Conservation (phyloP, 2,888 invertebrate genomes). For the Aporophyla nigra region DNA sequence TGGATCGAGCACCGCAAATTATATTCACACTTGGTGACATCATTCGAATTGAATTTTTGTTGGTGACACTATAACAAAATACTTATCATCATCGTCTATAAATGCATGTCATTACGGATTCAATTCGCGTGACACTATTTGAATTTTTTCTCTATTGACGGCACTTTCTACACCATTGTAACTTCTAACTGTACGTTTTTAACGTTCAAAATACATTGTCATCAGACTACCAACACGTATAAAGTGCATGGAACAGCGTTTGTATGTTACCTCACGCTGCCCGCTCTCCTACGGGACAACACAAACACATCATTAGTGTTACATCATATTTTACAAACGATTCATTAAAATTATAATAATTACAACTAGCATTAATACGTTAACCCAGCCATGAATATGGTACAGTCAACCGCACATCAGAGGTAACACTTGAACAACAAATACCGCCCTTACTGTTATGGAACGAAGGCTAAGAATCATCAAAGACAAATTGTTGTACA, state of each 20-base stretch:
- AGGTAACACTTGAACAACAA: background rate
- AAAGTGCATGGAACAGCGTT: constrained; percentile 86
- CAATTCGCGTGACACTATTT: background rate
- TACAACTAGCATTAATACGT: constrained; percentile 13
- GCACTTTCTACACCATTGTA: background rate
- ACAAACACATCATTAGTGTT: constrained; percentile 84
- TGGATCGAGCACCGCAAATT: constrained; percentile 20
- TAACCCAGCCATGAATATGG: background rate
- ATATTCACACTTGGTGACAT: constrained; percentile 43
- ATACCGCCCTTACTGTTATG: background rate
- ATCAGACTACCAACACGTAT: constrained; percentile 77
- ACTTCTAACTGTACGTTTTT: accelerated
- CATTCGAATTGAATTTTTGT: constrained; percentile 25
- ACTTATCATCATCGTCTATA: background rate
- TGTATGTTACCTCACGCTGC: constrained; percentile 92
- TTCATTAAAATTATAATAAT: constrained; percentile 25
- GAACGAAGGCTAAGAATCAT: background rate
- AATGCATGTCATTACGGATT: background rate
- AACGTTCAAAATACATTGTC: constrained; percentile 71
- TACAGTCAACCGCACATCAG: background rate
- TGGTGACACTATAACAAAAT: constrained; percentile 14
- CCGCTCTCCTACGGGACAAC: constrained; percentile 93
- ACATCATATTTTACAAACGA: constrained; percentile 45
- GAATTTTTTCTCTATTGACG: background rate
- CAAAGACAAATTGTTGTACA: background rate